phyloP scores from a whole-genome alignment of 2,888 invertebrate species.

The Hypsopygia costalis region DNA sequence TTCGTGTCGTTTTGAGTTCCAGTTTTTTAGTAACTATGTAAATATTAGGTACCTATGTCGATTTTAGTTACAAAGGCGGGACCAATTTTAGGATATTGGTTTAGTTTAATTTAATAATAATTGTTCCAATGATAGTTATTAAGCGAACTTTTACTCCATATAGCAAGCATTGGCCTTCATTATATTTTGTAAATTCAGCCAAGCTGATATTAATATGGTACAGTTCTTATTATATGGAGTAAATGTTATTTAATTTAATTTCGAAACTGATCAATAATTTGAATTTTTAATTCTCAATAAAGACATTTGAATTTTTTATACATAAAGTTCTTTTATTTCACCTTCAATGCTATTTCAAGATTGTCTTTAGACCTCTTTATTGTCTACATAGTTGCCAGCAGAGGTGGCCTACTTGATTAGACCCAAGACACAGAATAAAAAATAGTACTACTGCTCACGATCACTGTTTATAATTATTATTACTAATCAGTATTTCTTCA shows the following conservation, averaged over 20 bases:
- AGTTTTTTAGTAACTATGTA: background rate
- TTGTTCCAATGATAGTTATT: background rate
- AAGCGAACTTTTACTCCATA: background rate
- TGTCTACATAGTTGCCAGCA: no score
- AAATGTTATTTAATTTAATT: background rate
- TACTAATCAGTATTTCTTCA: no score
- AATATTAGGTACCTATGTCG: constrained; percentile 2
- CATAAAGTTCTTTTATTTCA: background rate
- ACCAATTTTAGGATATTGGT: constrained; percentile 3
- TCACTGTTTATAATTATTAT: no score
- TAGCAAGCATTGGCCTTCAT: background rate
- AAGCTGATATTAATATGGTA: background rate
- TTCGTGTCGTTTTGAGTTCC: background rate
- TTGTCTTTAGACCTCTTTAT: no score
- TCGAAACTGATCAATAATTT: background rate
- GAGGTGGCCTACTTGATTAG: no score
- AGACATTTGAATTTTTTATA: constrained; percentile 3
- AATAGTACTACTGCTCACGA: no score
- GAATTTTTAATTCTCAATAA: constrained; percentile 7
- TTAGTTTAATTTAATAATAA: constrained; percentile 7
- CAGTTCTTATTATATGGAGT: constrained; percentile 1
- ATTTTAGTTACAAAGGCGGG: constrained; percentile 6
- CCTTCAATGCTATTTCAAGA: no score
- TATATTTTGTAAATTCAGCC: background rate
- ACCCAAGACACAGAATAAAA: no score